phyloP scores from a whole-genome alignment of 2,888 invertebrate species.

The Nipponacmea schrenckii region DNA sequence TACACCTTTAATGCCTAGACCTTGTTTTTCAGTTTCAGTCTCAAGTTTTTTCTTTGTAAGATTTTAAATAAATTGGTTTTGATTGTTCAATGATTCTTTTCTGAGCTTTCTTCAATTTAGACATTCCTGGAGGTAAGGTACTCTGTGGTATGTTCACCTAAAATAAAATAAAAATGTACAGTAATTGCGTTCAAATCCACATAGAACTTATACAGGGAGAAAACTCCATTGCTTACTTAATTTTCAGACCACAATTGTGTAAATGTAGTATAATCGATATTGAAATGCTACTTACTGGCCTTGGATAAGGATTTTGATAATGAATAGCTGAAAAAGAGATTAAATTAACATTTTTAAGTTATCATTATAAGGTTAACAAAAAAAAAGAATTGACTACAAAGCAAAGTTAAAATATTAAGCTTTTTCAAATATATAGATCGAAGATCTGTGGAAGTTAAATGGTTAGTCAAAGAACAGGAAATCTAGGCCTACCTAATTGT shows the following conservation, averaged over 20 bases:
- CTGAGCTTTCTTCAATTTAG: conserved; percentile 42
- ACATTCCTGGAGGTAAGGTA: conserved; percentile 41
- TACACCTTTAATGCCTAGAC: too few relatives aligned
- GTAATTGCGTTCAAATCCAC: too few relatives aligned
- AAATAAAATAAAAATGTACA: conserved; percentile 18
- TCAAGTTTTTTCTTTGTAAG: conserved; percentile 39
- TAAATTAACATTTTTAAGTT: not conserved
- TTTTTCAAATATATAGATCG: too few relatives aligned
- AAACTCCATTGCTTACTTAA: too few relatives aligned
- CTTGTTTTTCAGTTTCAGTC: not conserved
- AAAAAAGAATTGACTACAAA: too few relatives aligned
- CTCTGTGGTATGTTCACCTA: conserved; percentile 56
- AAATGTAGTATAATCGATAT: too few relatives aligned
- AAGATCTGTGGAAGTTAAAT: too few relatives aligned
- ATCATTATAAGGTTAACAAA: too few relatives aligned
- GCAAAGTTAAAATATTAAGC: not conserved
- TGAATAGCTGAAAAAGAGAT: conserved; percentile 60
- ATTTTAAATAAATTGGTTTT: conserved; percentile 54
- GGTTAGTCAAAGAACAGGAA: too few relatives aligned
- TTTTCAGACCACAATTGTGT: too few relatives aligned
- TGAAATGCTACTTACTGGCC: conserved; percentile 55
- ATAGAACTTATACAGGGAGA: too few relatives aligned
- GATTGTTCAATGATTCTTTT: conserved; percentile 47
- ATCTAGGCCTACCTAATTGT: conserved; percentile 50
- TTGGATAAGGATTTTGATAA: conserved; percentile 68